phyloP scores from a whole-genome alignment of 2,888 invertebrate species.

The Thecocarcelia acutangulata region DNA sequence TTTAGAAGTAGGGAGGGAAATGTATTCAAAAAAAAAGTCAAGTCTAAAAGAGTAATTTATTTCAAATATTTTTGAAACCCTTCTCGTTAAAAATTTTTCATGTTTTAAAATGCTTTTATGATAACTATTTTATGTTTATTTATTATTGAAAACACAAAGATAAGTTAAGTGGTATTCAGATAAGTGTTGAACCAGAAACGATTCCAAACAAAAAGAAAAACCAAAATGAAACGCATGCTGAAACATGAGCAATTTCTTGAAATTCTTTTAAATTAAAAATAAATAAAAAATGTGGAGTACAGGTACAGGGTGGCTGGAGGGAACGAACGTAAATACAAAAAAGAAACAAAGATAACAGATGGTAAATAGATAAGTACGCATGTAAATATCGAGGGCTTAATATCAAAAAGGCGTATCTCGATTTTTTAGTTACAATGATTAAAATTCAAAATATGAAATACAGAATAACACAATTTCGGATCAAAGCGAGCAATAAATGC shows the following conservation, averaged over 20 bases:
- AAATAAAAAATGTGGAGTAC: neutral
- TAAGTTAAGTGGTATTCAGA: slow-evolving; percentile 48
- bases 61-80: neutral
- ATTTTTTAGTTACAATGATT: too few relatives aligned
- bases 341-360: slow-evolving; percentile 12
- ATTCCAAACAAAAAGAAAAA: neutral
- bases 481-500: too few relatives aligned
- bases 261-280: neutral
- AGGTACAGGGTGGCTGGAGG: too few relatives aligned
- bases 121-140: slow-evolving; percentile 36
- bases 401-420: too few relatives aligned
- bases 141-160: slow-evolving; percentile 35
- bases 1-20: too few relatives aligned
- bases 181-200: slow-evolving; percentile 32
- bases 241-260: neutral
- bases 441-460: too few relatives aligned
- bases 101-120: slow-evolving; percentile 2
- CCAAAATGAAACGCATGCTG: neutral
- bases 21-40: too few relatives aligned
- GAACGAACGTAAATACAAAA: slow-evolving; percentile 1
- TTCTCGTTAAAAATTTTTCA: neutral
- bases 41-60: too few relatives aligned
- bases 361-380: too few relatives aligned
- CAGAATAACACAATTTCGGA: too few relatives aligned
- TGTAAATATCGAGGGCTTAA: too few relatives aligned